Conservation (phyloP, 2,113 vertebrate species). For the Struthidea cinerea region DNA sequence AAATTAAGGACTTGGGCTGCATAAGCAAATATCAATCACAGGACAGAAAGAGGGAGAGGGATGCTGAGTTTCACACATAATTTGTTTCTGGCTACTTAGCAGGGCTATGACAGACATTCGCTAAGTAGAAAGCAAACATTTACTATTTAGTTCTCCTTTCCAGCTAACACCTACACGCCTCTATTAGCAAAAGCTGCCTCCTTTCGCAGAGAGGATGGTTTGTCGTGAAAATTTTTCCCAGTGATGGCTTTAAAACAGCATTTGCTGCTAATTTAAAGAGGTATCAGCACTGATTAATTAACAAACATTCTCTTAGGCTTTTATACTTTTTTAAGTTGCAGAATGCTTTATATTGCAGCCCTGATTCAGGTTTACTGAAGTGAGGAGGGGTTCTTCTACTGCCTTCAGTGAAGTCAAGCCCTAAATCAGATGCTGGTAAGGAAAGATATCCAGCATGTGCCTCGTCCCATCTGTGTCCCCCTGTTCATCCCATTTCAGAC, state of each 20-base stretch:
- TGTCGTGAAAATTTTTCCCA: background rate
- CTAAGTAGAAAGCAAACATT: slow-evolving; percentile 44
- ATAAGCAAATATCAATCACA: slow-evolving; percentile 52
- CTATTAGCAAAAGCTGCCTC: background rate
- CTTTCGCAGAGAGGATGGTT: background rate
- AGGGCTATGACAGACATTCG: slow-evolving; percentile 30
- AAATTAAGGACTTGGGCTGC: slow-evolving; percentile 43
- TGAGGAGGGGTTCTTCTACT: background rate
- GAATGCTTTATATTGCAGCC: background rate
- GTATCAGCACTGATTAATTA: background rate
- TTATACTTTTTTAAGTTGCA: background rate
- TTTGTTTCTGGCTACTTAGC: slow-evolving; percentile 63
- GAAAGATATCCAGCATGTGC: background rate
- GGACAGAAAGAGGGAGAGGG: slow-evolving; percentile 1
- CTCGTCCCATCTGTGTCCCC: background rate
- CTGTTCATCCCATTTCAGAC: background rate
- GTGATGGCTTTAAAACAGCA: background rate
- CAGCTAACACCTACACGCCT: background rate
- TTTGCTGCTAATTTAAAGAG: background rate
- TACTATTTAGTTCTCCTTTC: background rate
- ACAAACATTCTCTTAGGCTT: too few relatives aligned
- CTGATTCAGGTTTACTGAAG: background rate
- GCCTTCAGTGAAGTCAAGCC: background rate
- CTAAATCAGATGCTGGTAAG: background rate
- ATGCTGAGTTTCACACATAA: slow-evolving; percentile 60